Evolutionary conservation across 2,113 vertebrate genomes (phyloP).

Genomic region (Orcinus orca): DNA sequence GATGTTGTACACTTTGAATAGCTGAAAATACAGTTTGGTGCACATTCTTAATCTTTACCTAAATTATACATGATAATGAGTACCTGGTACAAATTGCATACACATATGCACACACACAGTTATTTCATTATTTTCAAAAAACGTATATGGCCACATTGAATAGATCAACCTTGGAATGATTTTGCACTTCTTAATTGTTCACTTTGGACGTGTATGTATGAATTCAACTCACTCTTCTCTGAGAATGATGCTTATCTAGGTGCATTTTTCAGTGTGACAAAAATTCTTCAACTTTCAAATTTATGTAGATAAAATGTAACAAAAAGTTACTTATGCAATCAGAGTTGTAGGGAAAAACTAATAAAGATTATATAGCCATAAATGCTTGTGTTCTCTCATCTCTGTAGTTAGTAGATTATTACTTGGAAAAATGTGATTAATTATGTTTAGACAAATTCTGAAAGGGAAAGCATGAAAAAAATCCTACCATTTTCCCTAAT

Average conservation of each 20-base stretch:
- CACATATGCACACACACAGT: background rate
- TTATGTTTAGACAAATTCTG: background rate
- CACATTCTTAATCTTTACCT: background rate
- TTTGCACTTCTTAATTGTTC: background rate
- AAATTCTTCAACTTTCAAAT: background rate
- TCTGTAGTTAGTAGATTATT: background rate
- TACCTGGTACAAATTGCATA: background rate
- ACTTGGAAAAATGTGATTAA: background rate
- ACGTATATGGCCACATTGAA: background rate
- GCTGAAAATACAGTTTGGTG: background rate
- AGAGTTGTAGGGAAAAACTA: background rate
- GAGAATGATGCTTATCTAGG: background rate
- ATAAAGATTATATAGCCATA: background rate
- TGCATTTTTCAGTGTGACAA: background rate
- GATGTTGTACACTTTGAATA: background rate
- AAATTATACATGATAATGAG: background rate
- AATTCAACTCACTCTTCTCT: background rate
- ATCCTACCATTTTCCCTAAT: background rate
- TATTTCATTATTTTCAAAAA: background rate
- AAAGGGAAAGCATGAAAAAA: background rate
- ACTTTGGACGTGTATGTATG: background rate
- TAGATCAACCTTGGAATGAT: background rate
- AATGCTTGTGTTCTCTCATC: background rate
- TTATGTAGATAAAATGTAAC: background rate
- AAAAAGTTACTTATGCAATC: background rate